Percentiles rank a stretch among this genome's conserved stretches.
Conservation (phyloP, 2,888 invertebrate species). For the Drosophila meridionalis region DNA sequence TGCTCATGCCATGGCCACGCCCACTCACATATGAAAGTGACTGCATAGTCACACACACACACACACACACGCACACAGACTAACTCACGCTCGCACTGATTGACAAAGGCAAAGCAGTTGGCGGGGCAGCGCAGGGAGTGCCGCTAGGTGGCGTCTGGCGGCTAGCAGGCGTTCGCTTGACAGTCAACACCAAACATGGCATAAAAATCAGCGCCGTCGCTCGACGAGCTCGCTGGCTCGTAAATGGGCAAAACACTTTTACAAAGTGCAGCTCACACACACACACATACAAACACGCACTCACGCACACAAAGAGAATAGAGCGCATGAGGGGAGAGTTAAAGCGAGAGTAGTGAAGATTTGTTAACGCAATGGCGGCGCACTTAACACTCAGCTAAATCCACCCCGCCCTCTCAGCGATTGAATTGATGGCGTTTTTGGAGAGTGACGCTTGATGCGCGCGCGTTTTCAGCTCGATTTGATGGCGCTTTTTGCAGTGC, state of each 20-base stretch:
- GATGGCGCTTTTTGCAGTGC: slow-evolving; percentile 69
- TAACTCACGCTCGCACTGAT: slow-evolving; percentile 43
- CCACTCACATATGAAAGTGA: slow-evolving; percentile 14
- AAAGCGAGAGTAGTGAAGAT: slow-evolving; percentile 32
- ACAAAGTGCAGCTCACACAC: slow-evolving; percentile 69
- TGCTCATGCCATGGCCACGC: slow-evolving; percentile 52
- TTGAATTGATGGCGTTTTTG: slow-evolving; percentile 66
- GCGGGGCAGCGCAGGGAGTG: slow-evolving; percentile 25
- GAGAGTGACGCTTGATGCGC: slow-evolving; percentile 36
- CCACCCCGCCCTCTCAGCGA: slow-evolving; percentile 10
- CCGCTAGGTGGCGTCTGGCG: slow-evolving; percentile 17
- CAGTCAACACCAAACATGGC: slow-evolving; percentile 69
- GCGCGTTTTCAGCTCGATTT: slow-evolving; percentile 75
- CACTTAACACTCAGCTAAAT: slow-evolving; percentile 69
- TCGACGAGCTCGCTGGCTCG: slow-evolving; percentile 66
- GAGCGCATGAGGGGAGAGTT: neutral
- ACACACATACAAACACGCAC: slow-evolving; percentile 23
- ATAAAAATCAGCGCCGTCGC: slow-evolving; percentile 73
- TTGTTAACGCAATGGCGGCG: slow-evolving; percentile 66
- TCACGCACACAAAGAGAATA: slow-evolving; percentile 22
- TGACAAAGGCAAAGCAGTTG: slow-evolving; percentile 59
- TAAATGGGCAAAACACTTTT: slow-evolving; percentile 79
- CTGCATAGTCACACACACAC: neutral
- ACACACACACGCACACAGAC: neutral
- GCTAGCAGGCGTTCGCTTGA: slow-evolving; percentile 25